Evolutionary conservation across 1,140 invertebrate species (phyloP).

Genomic region (Cydia fagiglandana): DNA sequence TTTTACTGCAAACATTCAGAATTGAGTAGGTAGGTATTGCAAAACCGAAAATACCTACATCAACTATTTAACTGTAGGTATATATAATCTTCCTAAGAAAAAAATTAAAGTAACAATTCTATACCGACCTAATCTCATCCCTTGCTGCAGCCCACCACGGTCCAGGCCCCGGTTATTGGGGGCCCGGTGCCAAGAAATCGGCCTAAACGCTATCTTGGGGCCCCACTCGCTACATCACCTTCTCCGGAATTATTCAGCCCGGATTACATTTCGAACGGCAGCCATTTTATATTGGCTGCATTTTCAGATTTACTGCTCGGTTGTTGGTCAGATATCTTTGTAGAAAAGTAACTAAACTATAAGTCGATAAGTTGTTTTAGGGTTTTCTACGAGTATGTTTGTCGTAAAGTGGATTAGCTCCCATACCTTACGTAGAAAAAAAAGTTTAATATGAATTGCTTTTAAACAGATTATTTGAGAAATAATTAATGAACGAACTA

Average conservation of each 20-base stretch:
- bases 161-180: constrained; percentile 24
- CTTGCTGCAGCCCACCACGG: neutral
- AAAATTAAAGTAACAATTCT: neutral
- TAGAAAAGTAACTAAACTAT: neutral
- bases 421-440: too few species aligned
- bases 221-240: constrained; percentile 35
- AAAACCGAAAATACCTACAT: too few species aligned
- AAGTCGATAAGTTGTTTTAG: too few species aligned
- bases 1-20: too few species aligned
- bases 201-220: constrained; percentile 35
- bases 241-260: constrained; percentile 25
- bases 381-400: too few species aligned
- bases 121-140: neutral
- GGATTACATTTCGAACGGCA: constrained; percentile 22
- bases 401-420: too few species aligned
- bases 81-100: too few species aligned
- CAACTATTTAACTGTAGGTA: too few species aligned
- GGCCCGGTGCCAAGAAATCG: constrained; percentile 35
- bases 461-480: too few species aligned
- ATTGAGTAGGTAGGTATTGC: too few species aligned
- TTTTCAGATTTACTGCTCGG: constrained; percentile 6
- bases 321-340: neutral
- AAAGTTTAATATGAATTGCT: too few species aligned
- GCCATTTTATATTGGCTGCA: constrained; percentile 21
- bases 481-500: too few species aligned